A percentile compares a stretch with the other conserved stretches of the same genome.
phyloP scores from a whole-genome alignment of 2,113 vertebrate species.

The Indri indri region DNA sequence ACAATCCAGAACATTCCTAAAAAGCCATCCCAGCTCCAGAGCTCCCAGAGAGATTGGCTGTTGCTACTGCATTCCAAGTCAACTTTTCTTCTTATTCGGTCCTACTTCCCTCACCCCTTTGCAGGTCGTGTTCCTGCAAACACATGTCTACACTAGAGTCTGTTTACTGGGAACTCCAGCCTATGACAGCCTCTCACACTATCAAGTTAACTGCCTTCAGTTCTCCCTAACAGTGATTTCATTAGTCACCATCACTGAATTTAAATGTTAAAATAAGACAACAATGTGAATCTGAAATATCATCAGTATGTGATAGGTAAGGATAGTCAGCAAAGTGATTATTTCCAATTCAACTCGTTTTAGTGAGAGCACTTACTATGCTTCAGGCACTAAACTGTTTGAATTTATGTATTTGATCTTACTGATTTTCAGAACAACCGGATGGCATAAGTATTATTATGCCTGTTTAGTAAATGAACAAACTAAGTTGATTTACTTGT shows the following conservation, averaged over 20 bases:
- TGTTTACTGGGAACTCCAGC: neutral
- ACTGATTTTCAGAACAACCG: neutral
- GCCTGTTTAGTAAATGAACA: conserved; percentile 21
- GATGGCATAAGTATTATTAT: neutral
- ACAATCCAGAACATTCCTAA: neutral
- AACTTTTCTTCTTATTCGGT: neutral
- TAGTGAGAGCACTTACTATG: neutral
- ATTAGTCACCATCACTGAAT: neutral
- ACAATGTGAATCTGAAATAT: neutral
- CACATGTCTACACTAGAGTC: neutral
- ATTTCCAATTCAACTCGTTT: conserved; percentile 7
- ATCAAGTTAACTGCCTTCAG: neutral
- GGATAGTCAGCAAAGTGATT: neutral
- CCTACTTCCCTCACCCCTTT: neutral
- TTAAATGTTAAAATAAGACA: conserved; percentile 1
- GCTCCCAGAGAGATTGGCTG: neutral
- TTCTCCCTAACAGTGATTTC: neutral
- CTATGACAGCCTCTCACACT: neutral
- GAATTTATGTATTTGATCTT: neutral
- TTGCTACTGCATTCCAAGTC: neutral
- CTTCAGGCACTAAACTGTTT: neutral
- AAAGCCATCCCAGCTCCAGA: neutral
- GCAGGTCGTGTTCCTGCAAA: neutral
- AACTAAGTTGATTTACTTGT: neutral
- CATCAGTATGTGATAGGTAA: neutral